Base-by-base conservation (phyloP, 2,797 vertebrate genomes). In the Eurystomus glaucurus region DNA sequence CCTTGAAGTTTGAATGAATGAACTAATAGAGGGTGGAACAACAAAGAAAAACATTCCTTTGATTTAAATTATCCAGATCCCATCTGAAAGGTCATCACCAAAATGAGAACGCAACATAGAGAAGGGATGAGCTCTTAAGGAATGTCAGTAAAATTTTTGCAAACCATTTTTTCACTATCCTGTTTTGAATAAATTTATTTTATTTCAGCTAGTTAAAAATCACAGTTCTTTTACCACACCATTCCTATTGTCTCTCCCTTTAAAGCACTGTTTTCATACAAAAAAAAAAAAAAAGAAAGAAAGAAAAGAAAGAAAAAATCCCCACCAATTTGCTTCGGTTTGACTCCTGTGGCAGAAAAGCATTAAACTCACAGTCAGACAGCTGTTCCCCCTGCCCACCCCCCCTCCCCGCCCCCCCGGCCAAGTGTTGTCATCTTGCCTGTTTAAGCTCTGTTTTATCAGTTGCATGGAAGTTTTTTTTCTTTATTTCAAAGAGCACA, bases 401-500 rank as follows among this genome's bases (percentile, higher is more conserved):
- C 52, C 72, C 5, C n/a, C n/a, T n/a, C n/a, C n/a, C n/a, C n/a
- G n/a, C n/a, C n/a, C n/a, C n/a, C n/a, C n/a, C n/a, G n/a, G n/a
- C n/a, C n/a, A 3, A 84, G 82, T 72, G 85, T 8, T 83, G 76
- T 81, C 85, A 85, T 77, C 29, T 55, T 60, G 61, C 35, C 68
- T 83, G 50, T 94, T 97, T 93, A 93, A 94, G 87, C 16, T 61
- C 62, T 65, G 35, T 57, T 93, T 88, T 90, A 91, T 93, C 92
- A 94, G 77, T 94, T 90, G 66, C 58, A 65, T n/a, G 79, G 77
- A 90, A 51, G 11, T 2, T 64, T 88, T 93, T 89, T 79, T 76
- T 37, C 23, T 75, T 90, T 31, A 62, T 97, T 92, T 97, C 97
- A 94, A 92, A 95, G 69, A 97, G 35, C 50, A 95, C 52, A 77